A percentile compares a stretch with the other conserved stretches of the same genome.
Evolutionary conservation across 2,888 invertebrate species (phyloP).

Genomic region (Cheilosia vernalis): DNA sequence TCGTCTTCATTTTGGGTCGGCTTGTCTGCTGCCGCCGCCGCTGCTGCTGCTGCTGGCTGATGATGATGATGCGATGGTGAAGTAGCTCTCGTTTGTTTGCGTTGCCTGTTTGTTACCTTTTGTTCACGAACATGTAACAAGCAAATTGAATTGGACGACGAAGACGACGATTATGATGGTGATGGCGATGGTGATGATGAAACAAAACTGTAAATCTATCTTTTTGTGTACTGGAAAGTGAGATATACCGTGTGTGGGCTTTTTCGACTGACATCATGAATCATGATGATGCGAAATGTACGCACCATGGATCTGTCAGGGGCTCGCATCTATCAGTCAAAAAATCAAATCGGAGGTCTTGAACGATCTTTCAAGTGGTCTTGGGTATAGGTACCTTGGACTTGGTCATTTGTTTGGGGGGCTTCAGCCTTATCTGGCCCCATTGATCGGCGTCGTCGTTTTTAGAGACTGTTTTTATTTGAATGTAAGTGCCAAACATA

Average conservation of each 20-base stretch:
- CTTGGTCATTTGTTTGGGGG: conserved; percentile 59
- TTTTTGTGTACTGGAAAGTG: conserved; percentile 58
- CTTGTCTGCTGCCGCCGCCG: no score
- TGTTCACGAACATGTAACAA: conserved; percentile 66
- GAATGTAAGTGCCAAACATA: conserved; percentile 7
- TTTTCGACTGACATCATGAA: conserved; percentile 67
- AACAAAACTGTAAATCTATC: conserved; percentile 66
- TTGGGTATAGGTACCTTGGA: conserved; percentile 8
- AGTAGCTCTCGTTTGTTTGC: conserved; percentile 64
- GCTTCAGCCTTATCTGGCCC: conserved; percentile 38
- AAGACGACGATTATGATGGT: conserved; percentile 25
- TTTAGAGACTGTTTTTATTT: conserved; percentile 43
- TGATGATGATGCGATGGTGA: conserved; percentile 20
- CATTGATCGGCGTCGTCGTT: conserved; percentile 31
- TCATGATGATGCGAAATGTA: conserved; percentile 69
- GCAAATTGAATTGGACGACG: conserved; percentile 68
- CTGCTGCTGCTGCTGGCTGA: no score
- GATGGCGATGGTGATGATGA: conserved; percentile 50
- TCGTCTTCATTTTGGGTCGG: conserved; percentile 19
- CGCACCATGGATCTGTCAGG: conserved; percentile 53
- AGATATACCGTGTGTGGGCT: conserved; percentile 52
- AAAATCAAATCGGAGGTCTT: conserved; percentile 61
- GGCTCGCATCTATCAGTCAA: conserved; percentile 67
- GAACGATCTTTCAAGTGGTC: conserved; percentile 64
- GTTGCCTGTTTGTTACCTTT: conserved; percentile 58